Evolutionary conservation across 2,888 invertebrate species (phyloP).

Genomic region (Drosophila vallismaia): DNA sequence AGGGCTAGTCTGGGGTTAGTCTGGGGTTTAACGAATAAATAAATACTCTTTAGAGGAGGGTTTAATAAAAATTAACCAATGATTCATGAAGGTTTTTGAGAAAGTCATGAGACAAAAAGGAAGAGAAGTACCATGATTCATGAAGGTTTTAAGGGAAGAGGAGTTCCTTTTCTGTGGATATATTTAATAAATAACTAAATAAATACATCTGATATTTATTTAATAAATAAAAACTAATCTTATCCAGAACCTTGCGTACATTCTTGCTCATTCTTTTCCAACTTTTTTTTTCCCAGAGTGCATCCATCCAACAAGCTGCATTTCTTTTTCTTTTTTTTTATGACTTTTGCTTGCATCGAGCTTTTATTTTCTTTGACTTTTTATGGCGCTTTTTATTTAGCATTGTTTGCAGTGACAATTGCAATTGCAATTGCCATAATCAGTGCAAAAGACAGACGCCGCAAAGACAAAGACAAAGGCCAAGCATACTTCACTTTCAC

Average conservation of each 20-base stretch:
- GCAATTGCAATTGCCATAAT: slow-evolving; percentile 76
- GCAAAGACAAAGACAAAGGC: slow-evolving; percentile 68
- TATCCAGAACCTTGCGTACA: not conserved
- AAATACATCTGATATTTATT: not conserved
- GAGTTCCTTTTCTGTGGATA: too few relatives aligned
- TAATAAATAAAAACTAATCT: not conserved
- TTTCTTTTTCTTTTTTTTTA: slow-evolving; percentile 69
- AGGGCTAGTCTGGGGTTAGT: not conserved
- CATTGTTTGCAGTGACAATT: slow-evolving; percentile 70
- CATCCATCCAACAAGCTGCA: slow-evolving; percentile 44
- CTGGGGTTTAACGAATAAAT: not conserved
- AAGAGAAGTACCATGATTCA: too few relatives aligned
- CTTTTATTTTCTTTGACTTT: slow-evolving; percentile 44
- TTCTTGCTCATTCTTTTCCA: not conserved
- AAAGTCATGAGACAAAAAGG: too few relatives aligned
- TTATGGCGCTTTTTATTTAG: slow-evolving; percentile 28
- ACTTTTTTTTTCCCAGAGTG: slow-evolving; percentile 8
- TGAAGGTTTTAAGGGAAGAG: too few relatives aligned
- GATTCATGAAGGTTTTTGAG: not conserved
- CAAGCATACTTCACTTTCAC: slow-evolving; percentile 71
- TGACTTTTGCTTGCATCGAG: slow-evolving; percentile 61
- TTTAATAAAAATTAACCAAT: not conserved
- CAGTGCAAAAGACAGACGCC: slow-evolving; percentile 68
- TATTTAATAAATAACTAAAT: too few relatives aligned
- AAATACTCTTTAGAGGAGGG: slow-evolving; percentile 15